phyloP scores from a whole-genome alignment of 2,797 vertebrate genomes.

The Knipowitschia caucasica region DNA sequence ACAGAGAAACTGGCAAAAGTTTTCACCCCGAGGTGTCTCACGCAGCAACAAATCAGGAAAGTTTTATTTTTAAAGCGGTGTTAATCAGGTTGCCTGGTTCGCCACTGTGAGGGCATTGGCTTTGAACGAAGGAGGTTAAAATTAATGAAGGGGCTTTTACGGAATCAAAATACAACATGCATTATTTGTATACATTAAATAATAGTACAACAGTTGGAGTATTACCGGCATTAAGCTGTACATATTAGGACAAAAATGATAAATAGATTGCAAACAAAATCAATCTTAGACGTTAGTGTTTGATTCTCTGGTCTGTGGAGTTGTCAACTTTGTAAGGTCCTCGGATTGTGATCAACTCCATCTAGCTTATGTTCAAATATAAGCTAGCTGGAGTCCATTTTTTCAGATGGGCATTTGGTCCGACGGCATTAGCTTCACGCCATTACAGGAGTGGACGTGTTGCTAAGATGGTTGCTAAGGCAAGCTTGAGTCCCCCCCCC shows the following conservation, averaged over 20 bases:
- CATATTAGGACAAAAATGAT: not conserved
- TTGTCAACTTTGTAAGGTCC: too few relatives aligned
- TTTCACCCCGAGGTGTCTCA: conserved; percentile 8
- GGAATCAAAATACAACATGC: not conserved
- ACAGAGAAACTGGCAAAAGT: conserved; percentile 12
- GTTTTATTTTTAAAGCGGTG: not conserved
- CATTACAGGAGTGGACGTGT: too few relatives aligned
- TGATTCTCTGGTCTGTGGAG: too few relatives aligned
- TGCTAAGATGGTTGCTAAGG: too few relatives aligned
- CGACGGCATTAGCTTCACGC: too few relatives aligned
- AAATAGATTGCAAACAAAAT: too few relatives aligned
- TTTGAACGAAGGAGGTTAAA: conserved; percentile 16
- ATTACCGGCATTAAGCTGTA: conserved; percentile 39
- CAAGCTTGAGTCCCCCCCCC: too few relatives aligned
- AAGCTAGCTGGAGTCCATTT: too few relatives aligned
- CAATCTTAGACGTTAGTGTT: too few relatives aligned
- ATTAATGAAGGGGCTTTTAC: conserved; percentile 16
- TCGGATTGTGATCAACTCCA: too few relatives aligned
- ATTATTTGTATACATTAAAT: not conserved
- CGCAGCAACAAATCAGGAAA: not conserved
- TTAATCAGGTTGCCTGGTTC: conserved; percentile 14
- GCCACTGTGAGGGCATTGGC: not conserved
- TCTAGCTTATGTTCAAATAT: too few relatives aligned
- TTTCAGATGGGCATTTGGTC: too few relatives aligned
- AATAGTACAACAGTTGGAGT: conserved; percentile 62